Evolutionary conservation across 2,797 vertebrate genomes (phyloP).

Genomic region (Sebastiscus albofasciatus): DNA sequence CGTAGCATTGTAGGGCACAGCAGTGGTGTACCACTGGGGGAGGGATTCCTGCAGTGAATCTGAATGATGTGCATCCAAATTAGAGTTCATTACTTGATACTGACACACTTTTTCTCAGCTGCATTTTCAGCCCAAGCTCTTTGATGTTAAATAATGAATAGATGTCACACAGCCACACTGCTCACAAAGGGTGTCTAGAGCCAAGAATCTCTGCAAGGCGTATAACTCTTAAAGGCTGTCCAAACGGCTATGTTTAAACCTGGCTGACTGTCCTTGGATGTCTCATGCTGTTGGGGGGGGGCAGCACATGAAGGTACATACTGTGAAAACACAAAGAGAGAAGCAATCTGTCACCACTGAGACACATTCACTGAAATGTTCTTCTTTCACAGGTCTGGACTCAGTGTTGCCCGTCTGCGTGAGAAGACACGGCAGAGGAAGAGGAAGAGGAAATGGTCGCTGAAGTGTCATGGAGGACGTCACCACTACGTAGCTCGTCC

Average conservation of each 20-base stretch:
- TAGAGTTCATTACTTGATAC: slow-evolving; percentile 28
- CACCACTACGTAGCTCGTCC: slow-evolving; percentile 47
- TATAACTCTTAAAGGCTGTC: slow-evolving; percentile 28
- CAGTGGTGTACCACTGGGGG: not conserved
- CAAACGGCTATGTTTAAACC: slow-evolving; percentile 30
- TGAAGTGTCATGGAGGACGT: slow-evolving; percentile 57
- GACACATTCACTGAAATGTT: not conserved
- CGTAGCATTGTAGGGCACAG: not conserved
- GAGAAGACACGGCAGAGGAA: slow-evolving; percentile 19
- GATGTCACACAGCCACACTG: slow-evolving; percentile 2
- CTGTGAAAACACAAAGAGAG: slow-evolving; percentile 12
- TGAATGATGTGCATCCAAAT: slow-evolving; percentile 33
- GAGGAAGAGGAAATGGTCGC: slow-evolving; percentile 39
- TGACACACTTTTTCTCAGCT: slow-evolving; percentile 32
- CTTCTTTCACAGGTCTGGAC: slow-evolving; percentile 52
- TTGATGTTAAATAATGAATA: slow-evolving; percentile 53
- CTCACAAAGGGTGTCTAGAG: slow-evolving; percentile 12
- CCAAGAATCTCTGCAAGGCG: slow-evolving; percentile 26
- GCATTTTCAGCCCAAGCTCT: slow-evolving; percentile 13
- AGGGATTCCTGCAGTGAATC: slow-evolving; percentile 21
- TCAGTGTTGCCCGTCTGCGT: slow-evolving; percentile 15
- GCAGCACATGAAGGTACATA: not conserved
- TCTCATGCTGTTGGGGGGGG: not conserved
- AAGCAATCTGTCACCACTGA: not conserved
- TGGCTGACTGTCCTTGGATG: slow-evolving; percentile 29